Evolutionary conservation across 2,113 vertebrate genomes (phyloP), one percentile per base, ranked within the genome.

Genomic region (Origma solitaria): DNA sequence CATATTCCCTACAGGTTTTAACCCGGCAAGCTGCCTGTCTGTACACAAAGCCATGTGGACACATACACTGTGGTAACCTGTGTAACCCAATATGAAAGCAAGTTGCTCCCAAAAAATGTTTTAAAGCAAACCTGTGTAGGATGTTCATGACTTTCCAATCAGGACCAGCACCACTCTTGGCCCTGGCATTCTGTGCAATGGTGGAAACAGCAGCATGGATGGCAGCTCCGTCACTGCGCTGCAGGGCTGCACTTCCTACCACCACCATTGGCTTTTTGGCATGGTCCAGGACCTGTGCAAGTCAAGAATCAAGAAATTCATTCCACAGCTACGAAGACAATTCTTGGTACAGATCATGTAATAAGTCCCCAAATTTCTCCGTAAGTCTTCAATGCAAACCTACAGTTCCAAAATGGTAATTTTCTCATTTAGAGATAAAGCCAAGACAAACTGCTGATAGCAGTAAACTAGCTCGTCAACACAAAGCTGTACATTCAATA

Each of bases 121-220:
- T 77, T 72, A 71, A 75, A 94, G 70, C 97, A 96, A 92, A 99
- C 99, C 99, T 99, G 97, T 99, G 99, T 57, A 99, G 98, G 80
- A 99, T 98, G 93, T 99, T 99, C 95, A 99, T 98, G 88, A 99
- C 98, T 92, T 99, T 99, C 99, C 99, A 99, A 5, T 99, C 98
- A 23, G 97, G 95, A 79, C 97, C 95, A 93, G 98, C 98, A 22
- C 98, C 97, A 1, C 99, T 99, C 82, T 97, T 99, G 81, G 92
- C 93, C 86, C 98, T 98, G 73, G 98, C 97, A 33, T 98, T 99
- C 35, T 99, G 98, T 86, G 99, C 99, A 53, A 99, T 98, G 94
- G 96, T 98, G 75, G 99, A 99, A 50, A 99, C 98, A 1, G 98
- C 81, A n/a, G 98, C 98, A 40, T 99, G 96, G 92, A 99, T 99